These are phyloP conservation scores for Eucriotettix oculatus DNA, from an alignment of 2,888 invertebrate genomes.

Conservation along the genomic window DNA sequence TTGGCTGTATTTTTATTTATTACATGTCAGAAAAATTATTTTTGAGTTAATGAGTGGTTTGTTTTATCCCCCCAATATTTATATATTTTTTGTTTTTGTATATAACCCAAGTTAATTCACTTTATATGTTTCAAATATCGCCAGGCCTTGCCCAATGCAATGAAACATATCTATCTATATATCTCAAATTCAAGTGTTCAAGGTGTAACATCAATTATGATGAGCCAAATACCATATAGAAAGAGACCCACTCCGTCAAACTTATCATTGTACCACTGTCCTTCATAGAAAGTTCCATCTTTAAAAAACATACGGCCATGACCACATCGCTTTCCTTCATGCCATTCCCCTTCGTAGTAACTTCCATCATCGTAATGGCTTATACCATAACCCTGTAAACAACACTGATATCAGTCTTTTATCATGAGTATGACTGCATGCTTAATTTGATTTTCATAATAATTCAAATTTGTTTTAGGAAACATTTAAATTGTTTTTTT, in stretches of 20 bases:
- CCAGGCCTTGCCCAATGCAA: no score
- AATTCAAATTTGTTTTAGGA: not conserved
- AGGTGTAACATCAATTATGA: not conserved
- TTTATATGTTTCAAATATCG: no score
- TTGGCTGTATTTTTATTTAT: no score
- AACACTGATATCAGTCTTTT: not conserved
- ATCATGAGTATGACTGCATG: not conserved
- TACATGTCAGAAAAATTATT: no score
- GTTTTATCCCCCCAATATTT: no score
- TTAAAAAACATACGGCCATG: constrained; percentile 38
- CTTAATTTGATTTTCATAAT: not conserved
- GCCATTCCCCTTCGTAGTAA: constrained; percentile 43
- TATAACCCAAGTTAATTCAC: no score
- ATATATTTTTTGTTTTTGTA: no score
- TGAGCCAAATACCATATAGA: constrained; percentile 27
- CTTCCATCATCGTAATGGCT: constrained; percentile 20
- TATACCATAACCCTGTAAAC: constrained; percentile 38
- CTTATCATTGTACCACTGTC: constrained; percentile 35
- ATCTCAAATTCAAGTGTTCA: no score
- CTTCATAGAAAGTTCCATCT: constrained; percentile 40
- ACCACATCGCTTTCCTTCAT: constrained; percentile 29
- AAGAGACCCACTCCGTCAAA: constrained; percentile 36
- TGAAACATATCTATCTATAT: no score
- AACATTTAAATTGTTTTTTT: not conserved
- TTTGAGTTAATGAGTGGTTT: no score